A percentile compares a stretch with the other conserved stretches of the same genome.
Evolutionary conservation across 2,888 invertebrate genomes (phyloP).

Genomic region (Dicranocentrus wangi): DNA sequence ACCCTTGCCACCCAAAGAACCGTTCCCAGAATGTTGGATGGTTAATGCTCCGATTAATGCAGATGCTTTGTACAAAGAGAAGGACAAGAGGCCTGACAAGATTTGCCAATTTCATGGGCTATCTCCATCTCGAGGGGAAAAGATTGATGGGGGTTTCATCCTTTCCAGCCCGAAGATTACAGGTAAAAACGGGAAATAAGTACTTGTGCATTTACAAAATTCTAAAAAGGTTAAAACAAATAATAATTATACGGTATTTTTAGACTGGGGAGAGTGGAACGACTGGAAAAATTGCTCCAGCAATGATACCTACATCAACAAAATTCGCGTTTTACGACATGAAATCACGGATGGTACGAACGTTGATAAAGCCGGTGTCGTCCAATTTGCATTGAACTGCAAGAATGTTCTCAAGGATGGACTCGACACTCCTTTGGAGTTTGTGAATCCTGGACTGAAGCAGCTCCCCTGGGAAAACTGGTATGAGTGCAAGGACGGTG

Average conservation of each 20-base stretch:
- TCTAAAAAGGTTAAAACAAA: too few species aligned
- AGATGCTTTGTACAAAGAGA: not conserved
- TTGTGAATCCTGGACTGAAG: not conserved
- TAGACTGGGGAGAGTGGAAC: slow-evolving; percentile 10
- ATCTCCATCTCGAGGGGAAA: not conserved
- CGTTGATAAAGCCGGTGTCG: slow-evolving; percentile 15
- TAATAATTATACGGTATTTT: too few species aligned
- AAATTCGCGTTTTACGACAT: not conserved
- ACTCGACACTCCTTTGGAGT: not conserved
- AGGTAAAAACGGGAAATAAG: not conserved
- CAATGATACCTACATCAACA: not conserved
- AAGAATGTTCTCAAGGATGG: not conserved
- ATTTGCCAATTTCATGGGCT: slow-evolving; percentile 11
- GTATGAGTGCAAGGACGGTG: not conserved
- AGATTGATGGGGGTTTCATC: not conserved
- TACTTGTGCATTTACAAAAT: too few species aligned
- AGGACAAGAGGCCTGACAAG: not conserved
- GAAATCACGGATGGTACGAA: not conserved
- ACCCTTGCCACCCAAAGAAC: not conserved
- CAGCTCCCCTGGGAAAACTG: not conserved
- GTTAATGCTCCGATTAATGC: not conserved
- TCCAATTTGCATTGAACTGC: slow-evolving; percentile 12
- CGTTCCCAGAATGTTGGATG: not conserved
- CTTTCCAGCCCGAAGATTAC: not conserved
- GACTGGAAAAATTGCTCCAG: slow-evolving; percentile 21